phyloP scores from a whole-genome alignment of 2,113 vertebrate genomes.

The Epinephelus cyanopodus region DNA sequence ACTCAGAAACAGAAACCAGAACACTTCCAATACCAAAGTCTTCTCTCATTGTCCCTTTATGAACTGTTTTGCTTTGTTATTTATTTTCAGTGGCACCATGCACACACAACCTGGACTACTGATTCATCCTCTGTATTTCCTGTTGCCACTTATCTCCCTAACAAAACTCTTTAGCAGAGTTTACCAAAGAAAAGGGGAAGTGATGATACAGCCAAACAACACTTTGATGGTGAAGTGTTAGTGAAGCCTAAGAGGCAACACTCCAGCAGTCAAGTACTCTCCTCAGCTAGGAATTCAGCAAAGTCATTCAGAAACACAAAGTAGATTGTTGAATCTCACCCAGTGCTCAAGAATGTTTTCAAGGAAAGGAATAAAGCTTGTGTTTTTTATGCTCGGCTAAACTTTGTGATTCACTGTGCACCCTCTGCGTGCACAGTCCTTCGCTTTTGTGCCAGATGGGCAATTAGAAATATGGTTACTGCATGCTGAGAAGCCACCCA shows the following conservation, averaged over 20 bases:
- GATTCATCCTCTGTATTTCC: not conserved
- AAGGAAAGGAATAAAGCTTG: slow-evolving; percentile 15
- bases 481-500: slow-evolving; percentile 71
- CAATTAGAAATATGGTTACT: slow-evolving; percentile 71
- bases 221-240: slow-evolving; percentile 1
- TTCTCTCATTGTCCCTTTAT: not conserved
- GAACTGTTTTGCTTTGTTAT: not conserved
- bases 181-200: not conserved
- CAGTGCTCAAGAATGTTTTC: slow-evolving; percentile 14
- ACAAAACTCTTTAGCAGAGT: not conserved
- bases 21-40: no score
- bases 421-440: slow-evolving; percentile 26
- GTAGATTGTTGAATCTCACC: slow-evolving; percentile 14
- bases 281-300: slow-evolving; percentile 5
- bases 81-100: not conserved
- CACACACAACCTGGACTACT: not conserved
- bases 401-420: slow-evolving; percentile 42
- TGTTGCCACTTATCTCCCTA: not conserved
- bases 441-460: slow-evolving; percentile 73
- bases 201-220: not conserved
- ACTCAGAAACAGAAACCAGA: no score
- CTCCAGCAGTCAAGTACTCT: slow-evolving; percentile 11
- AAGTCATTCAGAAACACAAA: slow-evolving; percentile 31
- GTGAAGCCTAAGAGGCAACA: not conserved
- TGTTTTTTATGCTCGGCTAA: slow-evolving; percentile 38